Evolutionary conservation across 1,140 invertebrate genomes (phyloP).

Genomic region (Belonocnema kinseyi): DNA sequence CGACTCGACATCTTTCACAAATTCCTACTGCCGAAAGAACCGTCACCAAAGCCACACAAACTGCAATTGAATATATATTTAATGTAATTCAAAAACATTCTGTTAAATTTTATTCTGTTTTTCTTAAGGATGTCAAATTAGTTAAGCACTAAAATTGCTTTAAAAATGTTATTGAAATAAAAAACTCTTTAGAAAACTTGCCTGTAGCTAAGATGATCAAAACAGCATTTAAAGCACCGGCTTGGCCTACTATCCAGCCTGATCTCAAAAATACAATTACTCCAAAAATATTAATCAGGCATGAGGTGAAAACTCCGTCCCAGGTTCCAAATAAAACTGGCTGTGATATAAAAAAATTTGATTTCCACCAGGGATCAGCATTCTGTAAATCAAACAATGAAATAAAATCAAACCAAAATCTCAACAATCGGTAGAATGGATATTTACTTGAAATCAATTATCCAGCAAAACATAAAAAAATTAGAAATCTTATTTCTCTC

Average conservation of each 20-base stretch:
- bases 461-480: no score
- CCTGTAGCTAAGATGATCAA: constrained; percentile 92
- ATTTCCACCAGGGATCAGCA: constrained; percentile 92
- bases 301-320: constrained; percentile 97
- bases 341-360: constrained; percentile 94
- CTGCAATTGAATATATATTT: constrained; percentile 68
- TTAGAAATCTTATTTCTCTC: no score
- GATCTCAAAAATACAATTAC: constrained; percentile 97
- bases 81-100: constrained; percentile 17
- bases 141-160: no score
- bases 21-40: constrained; percentile 96
- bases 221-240: constrained; percentile 91
- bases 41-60: constrained; percentile 91
- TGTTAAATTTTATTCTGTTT: neutral
- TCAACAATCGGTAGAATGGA: neutral
- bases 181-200: constrained; percentile 61
- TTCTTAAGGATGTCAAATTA: no score
- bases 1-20: constrained; percentile 94
- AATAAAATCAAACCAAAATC: constrained; percentile 18
- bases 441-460: no score
- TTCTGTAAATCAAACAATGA: constrained; percentile 76
- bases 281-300: constrained; percentile 97
- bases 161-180: neutral
- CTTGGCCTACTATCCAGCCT: constrained; percentile 97
- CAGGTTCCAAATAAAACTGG: constrained; percentile 97